Base-by-base conservation (phyloP, 1,140 invertebrate species). In the Sinella curviseta region DNA sequence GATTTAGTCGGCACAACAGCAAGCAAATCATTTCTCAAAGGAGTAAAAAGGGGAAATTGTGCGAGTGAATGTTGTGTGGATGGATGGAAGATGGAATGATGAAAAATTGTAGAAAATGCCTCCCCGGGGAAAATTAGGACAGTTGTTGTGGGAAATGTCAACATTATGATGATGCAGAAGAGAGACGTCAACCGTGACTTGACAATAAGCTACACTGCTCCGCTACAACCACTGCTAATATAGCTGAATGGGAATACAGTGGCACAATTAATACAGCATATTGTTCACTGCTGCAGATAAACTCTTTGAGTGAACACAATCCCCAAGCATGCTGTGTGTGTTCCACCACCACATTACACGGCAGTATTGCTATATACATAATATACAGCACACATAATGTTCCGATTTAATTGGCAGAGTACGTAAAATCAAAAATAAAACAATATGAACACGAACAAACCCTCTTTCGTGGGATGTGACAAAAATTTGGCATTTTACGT, bases 111-210 rank as follows among this genome's bases (percentile, higher is more conserved):
- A 31, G 65, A 70, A 70, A 70, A 83, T 83, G 80, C 80, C 78
- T 77, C 82, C 80, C 82, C 70, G 28, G 82, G 80, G 82, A 83
- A 65, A 83, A 82, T 81, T 83, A 83, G 81, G 82, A 81, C 48
- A 57, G 76, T 34, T 57, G 74, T 39, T 34, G 55, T 34, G 55
- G 55, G 33, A 83, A 83, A 83, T 83, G 82, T 83, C 82, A 83
- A 81, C 80, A 82, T 83, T 83, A 82, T 83, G 76, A 83, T 83
- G 81, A 76, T 78, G 73, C 31, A 78, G 14, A 60, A 83, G 77
- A 80, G 80, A 77, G 75, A 57, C 78, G 79, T 83, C 78, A 77
- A 81, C 77, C 80, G 77, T 80, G 77, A 79, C 82, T 79, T 81
- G 77, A 70, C 74, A 76, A 81, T 81, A 79, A 83, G 31, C 31